Percentiles rank a stretch among this genome's conserved stretches.
These are phyloP conservation scores for Creontiades dilutus DNA, from an alignment of 2,888 invertebrate species.

Conservation along the genomic window DNA sequence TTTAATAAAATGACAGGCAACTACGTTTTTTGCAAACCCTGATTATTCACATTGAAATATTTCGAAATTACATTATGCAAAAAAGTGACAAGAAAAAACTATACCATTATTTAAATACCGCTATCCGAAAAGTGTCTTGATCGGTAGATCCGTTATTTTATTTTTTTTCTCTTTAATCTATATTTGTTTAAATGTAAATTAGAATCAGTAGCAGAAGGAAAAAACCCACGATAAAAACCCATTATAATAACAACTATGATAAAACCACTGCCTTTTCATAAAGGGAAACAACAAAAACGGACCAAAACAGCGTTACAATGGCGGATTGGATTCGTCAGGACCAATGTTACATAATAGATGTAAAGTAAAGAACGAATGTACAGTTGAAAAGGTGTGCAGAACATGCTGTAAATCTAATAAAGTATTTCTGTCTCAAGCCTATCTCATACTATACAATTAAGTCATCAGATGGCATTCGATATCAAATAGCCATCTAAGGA, in stretches of 20 bases:
- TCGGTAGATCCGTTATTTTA: conserved; percentile 19
- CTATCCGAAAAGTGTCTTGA: conserved; percentile 39
- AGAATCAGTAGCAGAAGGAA: conserved; percentile 6
- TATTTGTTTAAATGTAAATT: conserved; percentile 23
- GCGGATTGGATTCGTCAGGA: conserved; percentile 26
- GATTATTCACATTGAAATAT: conserved; percentile 68
- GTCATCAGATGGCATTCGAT: too few relatives aligned
- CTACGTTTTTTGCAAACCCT: conserved; percentile 64
- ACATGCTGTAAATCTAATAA: too few relatives aligned
- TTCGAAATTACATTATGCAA: conserved; percentile 50
- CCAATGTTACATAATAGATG: neutral
- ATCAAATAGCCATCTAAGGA: too few relatives aligned
- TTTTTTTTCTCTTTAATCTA: neutral
- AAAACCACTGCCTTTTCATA: neutral
- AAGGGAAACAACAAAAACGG: conserved; percentile 8
- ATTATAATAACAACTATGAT: conserved; percentile 21
- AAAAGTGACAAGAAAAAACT: conserved; percentile 69
- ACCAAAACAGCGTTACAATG: neutral
- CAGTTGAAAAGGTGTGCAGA: too few relatives aligned
- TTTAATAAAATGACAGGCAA: conserved; percentile 52
- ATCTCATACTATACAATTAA: too few relatives aligned
- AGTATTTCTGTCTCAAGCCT: too few relatives aligned
- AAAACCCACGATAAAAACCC: conserved; percentile 5
- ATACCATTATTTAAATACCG: conserved; percentile 54
- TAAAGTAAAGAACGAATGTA: neutral